These are phyloP conservation scores for Orchestes rusci DNA, from an alignment of 2,888 invertebrate genomes.

Conservation along the genomic window DNA sequence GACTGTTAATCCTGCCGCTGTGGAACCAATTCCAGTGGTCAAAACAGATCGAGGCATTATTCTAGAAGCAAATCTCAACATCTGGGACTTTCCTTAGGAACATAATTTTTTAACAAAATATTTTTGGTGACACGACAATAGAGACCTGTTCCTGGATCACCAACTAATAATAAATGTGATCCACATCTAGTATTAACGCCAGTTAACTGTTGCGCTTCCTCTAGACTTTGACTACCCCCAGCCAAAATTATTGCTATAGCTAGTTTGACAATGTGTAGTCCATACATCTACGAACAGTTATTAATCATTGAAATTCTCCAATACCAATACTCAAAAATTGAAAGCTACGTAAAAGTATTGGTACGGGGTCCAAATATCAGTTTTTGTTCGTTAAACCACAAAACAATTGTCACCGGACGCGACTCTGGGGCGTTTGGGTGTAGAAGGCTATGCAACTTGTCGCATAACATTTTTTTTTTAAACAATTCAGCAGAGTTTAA, in stretches of 20 bases:
- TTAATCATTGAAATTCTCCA: too few species aligned
- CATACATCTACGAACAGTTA: slow-evolving; percentile 71
- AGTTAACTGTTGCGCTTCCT: slow-evolving; percentile 41
- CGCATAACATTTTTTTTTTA: too few species aligned
- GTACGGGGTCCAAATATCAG: too few species aligned
- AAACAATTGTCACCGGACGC: too few species aligned
- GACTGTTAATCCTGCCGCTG: slow-evolving; percentile 83
- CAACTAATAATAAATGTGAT: slow-evolving; percentile 77
- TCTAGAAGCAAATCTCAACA: slow-evolving; percentile 64
- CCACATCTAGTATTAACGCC: slow-evolving; percentile 57
- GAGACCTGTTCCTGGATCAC: slow-evolving; percentile 85
- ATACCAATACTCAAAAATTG: too few species aligned
- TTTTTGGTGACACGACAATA: too few species aligned
- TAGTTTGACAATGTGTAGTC: slow-evolving; percentile 80
- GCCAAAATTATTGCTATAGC: slow-evolving; percentile 65
- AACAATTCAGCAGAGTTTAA: too few species aligned
- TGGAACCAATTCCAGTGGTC: slow-evolving; percentile 81
- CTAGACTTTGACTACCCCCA: slow-evolving; percentile 50
- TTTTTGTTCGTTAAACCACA: too few species aligned
- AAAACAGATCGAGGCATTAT: slow-evolving; percentile 67
- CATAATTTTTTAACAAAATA: not conserved
- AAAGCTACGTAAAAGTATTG: too few species aligned
- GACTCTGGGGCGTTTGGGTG: too few species aligned
- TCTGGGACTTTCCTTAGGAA: slow-evolving; percentile 51
- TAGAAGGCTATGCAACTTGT: too few species aligned